phyloP scores from a whole-genome alignment of 2,888 invertebrate genomes.

The Agonopterix subpropinquella region DNA sequence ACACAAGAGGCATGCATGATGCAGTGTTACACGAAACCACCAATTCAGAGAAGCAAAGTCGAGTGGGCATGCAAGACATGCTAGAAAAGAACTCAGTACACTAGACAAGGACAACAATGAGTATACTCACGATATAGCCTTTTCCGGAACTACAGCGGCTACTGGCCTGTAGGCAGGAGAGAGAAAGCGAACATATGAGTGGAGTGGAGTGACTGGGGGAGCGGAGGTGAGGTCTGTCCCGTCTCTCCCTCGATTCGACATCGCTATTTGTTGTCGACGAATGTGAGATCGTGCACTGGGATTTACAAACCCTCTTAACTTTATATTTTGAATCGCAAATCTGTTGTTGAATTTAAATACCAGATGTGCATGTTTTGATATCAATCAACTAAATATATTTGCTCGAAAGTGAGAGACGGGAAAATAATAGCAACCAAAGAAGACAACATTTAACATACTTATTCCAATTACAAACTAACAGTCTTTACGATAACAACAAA shows the following conservation, averaged over 20 bases:
- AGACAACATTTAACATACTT: slow-evolving; percentile 21
- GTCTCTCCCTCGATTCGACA: slow-evolving; percentile 45
- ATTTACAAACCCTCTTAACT: slow-evolving; percentile 15
- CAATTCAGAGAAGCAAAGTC: slow-evolving; percentile 21
- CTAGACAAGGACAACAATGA: slow-evolving; percentile 60
- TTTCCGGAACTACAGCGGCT: slow-evolving; percentile 95
- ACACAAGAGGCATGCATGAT: slow-evolving; percentile 6
- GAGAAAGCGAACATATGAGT: slow-evolving; percentile 75
- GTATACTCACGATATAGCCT: slow-evolving; percentile 94
- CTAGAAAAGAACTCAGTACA: slow-evolving; percentile 34
- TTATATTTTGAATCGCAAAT: slow-evolving; percentile 17
- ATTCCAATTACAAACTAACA: slow-evolving; percentile 33
- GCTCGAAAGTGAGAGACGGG: slow-evolving; percentile 40
- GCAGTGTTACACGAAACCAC: slow-evolving; percentile 12
- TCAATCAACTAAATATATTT: slow-evolving; percentile 2
- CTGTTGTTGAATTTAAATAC: slow-evolving; percentile 11
- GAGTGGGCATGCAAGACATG: slow-evolving; percentile 32
- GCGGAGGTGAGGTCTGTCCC: slow-evolving; percentile 52
- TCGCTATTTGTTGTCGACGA: slow-evolving; percentile 20
- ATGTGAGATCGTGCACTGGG: slow-evolving; percentile 16
- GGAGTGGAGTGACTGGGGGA: slow-evolving; percentile 61
- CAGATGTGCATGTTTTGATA: slow-evolving; percentile 7
- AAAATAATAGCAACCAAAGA: slow-evolving; percentile 40
- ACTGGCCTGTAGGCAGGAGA: slow-evolving; percentile 85
- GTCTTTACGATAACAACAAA: slow-evolving; percentile 41